These are phyloP conservation scores for Dolomedes plantarius DNA, from an alignment of 2,888 invertebrate species.

Conservation along the genomic window DNA sequence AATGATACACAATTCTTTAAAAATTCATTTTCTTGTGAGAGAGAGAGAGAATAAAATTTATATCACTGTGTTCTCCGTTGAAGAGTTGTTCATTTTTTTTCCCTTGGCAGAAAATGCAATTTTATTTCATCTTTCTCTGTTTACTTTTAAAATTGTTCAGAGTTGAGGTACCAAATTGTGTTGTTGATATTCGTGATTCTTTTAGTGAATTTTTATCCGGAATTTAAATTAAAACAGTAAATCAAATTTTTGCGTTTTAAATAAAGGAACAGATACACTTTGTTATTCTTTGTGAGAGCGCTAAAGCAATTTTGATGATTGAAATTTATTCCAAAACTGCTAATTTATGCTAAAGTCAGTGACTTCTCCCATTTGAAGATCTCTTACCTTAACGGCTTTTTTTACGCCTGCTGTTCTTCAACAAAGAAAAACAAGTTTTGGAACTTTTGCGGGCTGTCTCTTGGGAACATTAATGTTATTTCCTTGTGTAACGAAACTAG, in stretches of 20 bases:
- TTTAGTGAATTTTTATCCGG: neutral
- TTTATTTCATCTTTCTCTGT: no score
- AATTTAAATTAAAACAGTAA: neutral
- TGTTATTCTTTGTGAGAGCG: neutral
- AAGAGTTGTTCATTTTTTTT: neutral
- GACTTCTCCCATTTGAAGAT: neutral
- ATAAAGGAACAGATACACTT: neutral
- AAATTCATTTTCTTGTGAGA: neutral
- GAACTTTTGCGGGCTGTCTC: neutral
- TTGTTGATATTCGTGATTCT: no score
- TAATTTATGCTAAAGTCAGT: neutral
- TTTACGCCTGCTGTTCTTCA: neutral
- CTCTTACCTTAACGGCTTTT: neutral
- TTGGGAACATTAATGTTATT: neutral
- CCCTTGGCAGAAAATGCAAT: no score
- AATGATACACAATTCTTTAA: neutral
- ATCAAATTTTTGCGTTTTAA: neutral
- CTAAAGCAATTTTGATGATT: neutral
- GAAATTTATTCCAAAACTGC: neutral
- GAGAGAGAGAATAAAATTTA: neutral
- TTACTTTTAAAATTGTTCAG: no score
- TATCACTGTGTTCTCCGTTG: neutral
- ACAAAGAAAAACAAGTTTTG: neutral
- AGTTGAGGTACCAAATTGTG: no score
- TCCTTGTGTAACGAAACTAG: conserved; percentile 7